These are phyloP conservation scores for Gavia stellata DNA, from an alignment of 2,113 vertebrate genomes.

Conservation along the genomic window DNA sequence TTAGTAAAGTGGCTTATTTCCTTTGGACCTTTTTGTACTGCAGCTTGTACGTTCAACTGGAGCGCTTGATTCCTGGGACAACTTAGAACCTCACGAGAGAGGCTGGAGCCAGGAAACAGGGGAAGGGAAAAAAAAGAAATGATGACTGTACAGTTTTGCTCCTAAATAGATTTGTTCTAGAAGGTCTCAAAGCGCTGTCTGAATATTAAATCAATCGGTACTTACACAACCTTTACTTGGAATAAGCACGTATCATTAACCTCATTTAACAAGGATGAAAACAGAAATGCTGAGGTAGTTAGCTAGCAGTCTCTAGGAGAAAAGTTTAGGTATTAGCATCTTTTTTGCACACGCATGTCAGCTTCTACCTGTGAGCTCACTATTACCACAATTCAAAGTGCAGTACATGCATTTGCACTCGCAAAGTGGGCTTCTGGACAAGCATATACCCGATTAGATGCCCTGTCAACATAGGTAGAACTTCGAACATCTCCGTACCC, in stretches of 20 bases:
- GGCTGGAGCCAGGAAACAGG: background rate
- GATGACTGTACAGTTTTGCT: background rate
- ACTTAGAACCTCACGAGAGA: background rate
- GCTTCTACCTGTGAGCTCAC: background rate
- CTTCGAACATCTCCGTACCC: background rate
- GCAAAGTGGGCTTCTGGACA: background rate
- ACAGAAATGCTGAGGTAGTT: background rate
- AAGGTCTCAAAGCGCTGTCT: background rate
- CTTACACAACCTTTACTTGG: background rate
- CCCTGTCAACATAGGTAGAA: fast-evolving
- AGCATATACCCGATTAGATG: fast-evolving
- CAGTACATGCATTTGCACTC: fast-evolving
- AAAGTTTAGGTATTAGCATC: background rate
- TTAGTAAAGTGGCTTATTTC: background rate
- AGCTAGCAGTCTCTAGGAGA: background rate
- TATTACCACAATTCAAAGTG: fast-evolving
- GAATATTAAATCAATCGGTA: background rate
- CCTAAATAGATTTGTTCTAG: background rate
- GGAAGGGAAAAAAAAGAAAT: background rate
- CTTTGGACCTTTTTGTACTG: background rate
- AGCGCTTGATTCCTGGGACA: background rate
- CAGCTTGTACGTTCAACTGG: background rate
- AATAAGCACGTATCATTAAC: background rate
- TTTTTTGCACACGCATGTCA: fast-evolving
- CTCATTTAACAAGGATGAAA: background rate